Percentiles rank a stretch among this genome's conserved stretches.
These are phyloP conservation scores for Dyspetes luteomarginatus DNA, from an alignment of 2,888 invertebrate species.

Conservation along the genomic window DNA sequence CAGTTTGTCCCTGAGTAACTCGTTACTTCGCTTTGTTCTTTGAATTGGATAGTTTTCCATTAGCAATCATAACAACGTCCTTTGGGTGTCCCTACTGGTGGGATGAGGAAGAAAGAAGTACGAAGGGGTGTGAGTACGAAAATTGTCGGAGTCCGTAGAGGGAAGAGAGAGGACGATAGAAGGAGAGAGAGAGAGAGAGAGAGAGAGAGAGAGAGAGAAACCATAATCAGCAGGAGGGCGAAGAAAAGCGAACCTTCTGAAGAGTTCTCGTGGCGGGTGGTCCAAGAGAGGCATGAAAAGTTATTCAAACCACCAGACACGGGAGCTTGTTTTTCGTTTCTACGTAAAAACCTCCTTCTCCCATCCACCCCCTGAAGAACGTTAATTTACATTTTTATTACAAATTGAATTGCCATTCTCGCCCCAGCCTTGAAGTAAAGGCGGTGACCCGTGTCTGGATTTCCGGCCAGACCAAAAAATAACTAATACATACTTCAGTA, in stretches of 20 bases:
- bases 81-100: constrained; percentile 68
- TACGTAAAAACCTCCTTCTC: constrained; percentile 10
- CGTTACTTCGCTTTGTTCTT: constrained; percentile 82
- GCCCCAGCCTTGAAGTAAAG: constrained; percentile 10
- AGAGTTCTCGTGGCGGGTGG: constrained; percentile 33
- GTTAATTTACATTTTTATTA: constrained; percentile 82
- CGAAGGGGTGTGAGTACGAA: constrained; percentile 17
- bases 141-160: constrained; percentile 33
- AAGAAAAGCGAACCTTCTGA: constrained; percentile 42
- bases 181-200: constrained; percentile 3
- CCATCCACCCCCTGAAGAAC: constrained; percentile 71
- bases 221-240: constrained; percentile 37
- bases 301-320: constrained; percentile 75
- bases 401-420: constrained; percentile 76
- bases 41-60: constrained; percentile 82
- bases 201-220: background rate
- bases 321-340: constrained; percentile 66
- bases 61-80: constrained; percentile 82
- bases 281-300: constrained; percentile 59
- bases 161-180: constrained; percentile 20
- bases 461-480: constrained; percentile 38
- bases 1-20: constrained; percentile 73
- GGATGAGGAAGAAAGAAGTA: constrained; percentile 29
- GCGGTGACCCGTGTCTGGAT: constrained; percentile 32
- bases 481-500: constrained; percentile 13